Percentiles rank a stretch among this genome's conserved stretches.
phyloP scores from a whole-genome alignment of 2,888 invertebrate genomes.

The Baronia brevicornis region DNA sequence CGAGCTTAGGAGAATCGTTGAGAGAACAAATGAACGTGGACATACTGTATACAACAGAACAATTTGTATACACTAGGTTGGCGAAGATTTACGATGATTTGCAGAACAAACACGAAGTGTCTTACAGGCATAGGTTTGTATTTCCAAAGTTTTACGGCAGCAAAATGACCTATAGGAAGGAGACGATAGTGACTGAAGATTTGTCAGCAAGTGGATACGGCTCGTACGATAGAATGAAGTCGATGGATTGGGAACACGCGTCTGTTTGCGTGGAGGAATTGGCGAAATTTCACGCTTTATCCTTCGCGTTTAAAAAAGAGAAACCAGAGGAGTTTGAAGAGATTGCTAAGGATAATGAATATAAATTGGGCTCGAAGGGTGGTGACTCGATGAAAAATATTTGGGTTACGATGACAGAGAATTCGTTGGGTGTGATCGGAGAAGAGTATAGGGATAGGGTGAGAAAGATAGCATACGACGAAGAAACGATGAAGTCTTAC shows the following conservation, averaged over 20 bases:
- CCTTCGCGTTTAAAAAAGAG: slow-evolving; percentile 31
- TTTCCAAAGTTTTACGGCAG: slow-evolving; percentile 40
- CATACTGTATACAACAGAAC: slow-evolving; percentile 35
- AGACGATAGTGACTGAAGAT: slow-evolving; percentile 48
- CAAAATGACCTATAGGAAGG: slow-evolving; percentile 26
- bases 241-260: slow-evolving; percentile 46
- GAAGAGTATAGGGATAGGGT: slow-evolving; percentile 32
- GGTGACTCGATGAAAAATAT: slow-evolving; percentile 12
- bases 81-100: slow-evolving; percentile 29
- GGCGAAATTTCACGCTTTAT: slow-evolving; percentile 56
- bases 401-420: slow-evolving; percentile 16
- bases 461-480: slow-evolving; percentile 18
- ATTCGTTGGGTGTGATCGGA: slow-evolving; percentile 21
- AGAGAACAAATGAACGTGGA: slow-evolving; percentile 23
- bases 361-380: slow-evolving; percentile 14
- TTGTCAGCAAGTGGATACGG: slow-evolving; percentile 35
- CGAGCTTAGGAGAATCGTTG: slow-evolving; percentile 32
- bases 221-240: slow-evolving; percentile 35
- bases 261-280: slow-evolving; percentile 34
- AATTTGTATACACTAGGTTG: slow-evolving; percentile 34
- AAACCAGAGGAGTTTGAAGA: slow-evolving; percentile 37
- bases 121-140: slow-evolving; percentile 28
- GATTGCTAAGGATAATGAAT: slow-evolving; percentile 8
- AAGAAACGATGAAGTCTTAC: slow-evolving; percentile 16
- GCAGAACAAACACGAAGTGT: slow-evolving; percentile 29